Evolutionary conservation across 2,113 vertebrate species (phyloP).

Genomic region (Lontra canadensis): DNA sequence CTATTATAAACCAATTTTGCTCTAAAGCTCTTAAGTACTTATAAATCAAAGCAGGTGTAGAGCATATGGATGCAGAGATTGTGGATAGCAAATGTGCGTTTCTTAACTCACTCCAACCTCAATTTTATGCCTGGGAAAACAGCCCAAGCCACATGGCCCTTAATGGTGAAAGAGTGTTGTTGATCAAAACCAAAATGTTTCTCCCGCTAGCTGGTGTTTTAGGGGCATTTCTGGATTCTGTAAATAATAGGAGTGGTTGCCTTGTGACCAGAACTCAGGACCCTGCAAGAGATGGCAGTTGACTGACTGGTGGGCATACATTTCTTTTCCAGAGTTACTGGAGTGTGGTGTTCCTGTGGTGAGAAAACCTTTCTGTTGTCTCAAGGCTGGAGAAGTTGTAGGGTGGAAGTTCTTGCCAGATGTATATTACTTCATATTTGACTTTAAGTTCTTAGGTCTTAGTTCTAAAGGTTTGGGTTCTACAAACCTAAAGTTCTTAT

Average conservation of each 20-base stretch:
- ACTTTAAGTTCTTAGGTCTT: conserved; percentile 18
- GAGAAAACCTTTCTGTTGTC: not conserved
- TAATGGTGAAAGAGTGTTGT: not conserved
- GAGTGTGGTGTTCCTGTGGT: not conserved
- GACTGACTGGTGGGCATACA: not conserved
- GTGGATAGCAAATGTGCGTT: not conserved
- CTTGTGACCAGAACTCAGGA: not conserved
- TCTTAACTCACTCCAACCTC: not conserved
- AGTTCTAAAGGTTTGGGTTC: too few relatives aligned
- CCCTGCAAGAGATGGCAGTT: not conserved
- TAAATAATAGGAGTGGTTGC: not conserved
- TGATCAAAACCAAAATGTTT: not conserved
- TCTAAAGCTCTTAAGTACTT: not conserved
- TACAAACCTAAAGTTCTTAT: not conserved
- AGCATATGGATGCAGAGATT: not conserved
- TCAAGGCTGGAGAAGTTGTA: not conserved
- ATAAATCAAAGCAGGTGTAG: not conserved
- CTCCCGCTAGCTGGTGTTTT: not conserved
- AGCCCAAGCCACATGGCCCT: not conserved
- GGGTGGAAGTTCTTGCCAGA: not conserved
- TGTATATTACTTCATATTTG: not conserved
- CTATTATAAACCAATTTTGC: not conserved
- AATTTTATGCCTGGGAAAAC: not conserved
- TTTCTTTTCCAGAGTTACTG: not conserved
- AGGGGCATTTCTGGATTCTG: not conserved